Evolutionary conservation across 2,113 vertebrate species (phyloP).

Genomic region (Halichoerus grypus): DNA sequence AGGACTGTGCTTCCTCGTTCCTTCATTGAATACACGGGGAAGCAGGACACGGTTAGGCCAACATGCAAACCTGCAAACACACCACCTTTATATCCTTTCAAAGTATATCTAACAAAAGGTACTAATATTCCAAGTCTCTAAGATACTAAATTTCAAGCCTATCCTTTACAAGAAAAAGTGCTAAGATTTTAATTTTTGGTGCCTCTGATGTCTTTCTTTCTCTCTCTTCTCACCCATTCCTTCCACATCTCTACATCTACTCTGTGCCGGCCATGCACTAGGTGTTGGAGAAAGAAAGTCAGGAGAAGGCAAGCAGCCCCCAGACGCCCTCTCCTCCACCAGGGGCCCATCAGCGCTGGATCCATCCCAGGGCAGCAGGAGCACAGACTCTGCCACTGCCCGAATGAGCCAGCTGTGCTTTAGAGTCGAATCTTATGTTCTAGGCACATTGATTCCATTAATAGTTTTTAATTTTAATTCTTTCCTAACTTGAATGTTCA

Average conservation of each 20-base stretch:
- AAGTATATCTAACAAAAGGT: background rate
- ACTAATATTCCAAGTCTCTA: background rate
- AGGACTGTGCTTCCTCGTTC: rapidly evolving
- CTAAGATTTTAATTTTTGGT: background rate
- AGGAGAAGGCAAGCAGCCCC: background rate
- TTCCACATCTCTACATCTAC: background rate
- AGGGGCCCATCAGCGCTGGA: background rate
- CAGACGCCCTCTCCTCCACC: background rate
- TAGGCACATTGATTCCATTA: background rate
- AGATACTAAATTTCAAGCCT: background rate
- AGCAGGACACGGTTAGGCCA: background rate
- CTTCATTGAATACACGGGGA: background rate
- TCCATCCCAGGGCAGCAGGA: background rate
- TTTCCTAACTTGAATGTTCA: background rate
- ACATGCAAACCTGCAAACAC: background rate
- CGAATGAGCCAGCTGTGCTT: background rate
- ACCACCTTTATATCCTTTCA: background rate
- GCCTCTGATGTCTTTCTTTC: background rate
- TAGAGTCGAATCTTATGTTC: background rate
- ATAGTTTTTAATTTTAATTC: background rate
- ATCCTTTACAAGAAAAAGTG: background rate
- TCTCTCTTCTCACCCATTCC: background rate
- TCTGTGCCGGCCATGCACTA: too few relatives aligned
- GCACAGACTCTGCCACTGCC: background rate
- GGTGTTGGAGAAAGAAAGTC: background rate